These are phyloP conservation scores for Aphelenchoides fujianensis DNA, from an alignment of 1,140 invertebrate genomes.

Conservation along the genomic window DNA sequence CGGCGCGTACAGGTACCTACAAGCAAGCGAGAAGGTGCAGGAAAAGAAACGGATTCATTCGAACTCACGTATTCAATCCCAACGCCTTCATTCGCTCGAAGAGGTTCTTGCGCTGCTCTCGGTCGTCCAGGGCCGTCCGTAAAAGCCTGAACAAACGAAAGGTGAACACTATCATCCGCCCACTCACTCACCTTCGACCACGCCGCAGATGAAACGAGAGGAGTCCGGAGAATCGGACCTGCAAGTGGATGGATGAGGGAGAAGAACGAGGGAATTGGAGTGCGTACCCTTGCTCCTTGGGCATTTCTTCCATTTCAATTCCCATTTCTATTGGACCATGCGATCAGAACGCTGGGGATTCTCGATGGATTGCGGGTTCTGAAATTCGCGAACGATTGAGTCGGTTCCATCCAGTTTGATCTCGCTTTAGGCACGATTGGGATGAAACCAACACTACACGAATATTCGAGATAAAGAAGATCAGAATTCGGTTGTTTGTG, in stretches of 20 bases:
- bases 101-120: constrained; percentile 87
- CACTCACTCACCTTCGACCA: constrained; percentile 59
- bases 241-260: background rate
- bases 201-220: constrained; percentile 48
- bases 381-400: too few relatives aligned
- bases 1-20: constrained; percentile 97
- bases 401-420: too few relatives aligned
- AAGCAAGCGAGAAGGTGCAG: too few relatives aligned
- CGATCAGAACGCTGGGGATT: background rate
- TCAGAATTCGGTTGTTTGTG: too few relatives aligned
- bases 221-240: background rate
- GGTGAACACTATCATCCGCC: background rate
- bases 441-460: too few relatives aligned
- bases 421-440: too few relatives aligned
- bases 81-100: constrained; percentile 69
- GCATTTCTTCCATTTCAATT: constrained; percentile 13
- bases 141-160: constrained; percentile 76
- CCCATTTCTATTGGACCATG: background rate
- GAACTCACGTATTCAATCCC: constrained; percentile 43
- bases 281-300: background rate
- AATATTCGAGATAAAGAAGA: too few relatives aligned
- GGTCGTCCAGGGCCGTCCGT: constrained; percentile 96
- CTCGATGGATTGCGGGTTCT: too few relatives aligned
- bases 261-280: background rate
- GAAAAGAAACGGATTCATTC: background rate